Evolutionary conservation across 2,888 invertebrate genomes (phyloP), one percentile per base, ranked within the genome.

Genomic region (Eumerus sabulonum): DNA sequence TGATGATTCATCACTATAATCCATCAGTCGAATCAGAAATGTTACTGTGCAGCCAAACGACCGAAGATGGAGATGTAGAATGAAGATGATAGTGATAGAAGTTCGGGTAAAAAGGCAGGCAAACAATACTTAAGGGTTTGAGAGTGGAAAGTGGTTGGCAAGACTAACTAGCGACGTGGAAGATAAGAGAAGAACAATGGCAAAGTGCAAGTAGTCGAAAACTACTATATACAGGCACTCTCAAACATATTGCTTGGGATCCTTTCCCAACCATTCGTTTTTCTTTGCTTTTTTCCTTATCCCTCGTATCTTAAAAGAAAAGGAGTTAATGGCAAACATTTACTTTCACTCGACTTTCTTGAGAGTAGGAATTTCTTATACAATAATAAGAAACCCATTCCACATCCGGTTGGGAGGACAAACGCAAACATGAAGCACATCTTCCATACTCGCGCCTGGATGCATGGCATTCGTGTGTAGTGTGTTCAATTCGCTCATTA

Each of bases 1-100:
- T 68, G 77, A 79, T 79, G 77, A 79, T 79, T 79, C 77, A 79
- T 79, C 77, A 79, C 73, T 79, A 59, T 79, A 79, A 79, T 79
- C 73, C 68, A 79, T 79, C 77, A 79, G 73, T 73, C 53, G 77
- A 71, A 79, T 79, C 77, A 79, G 64, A 79, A 79, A 77, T 62
- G 16, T 53, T 76, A 35, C 48, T 53, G 38, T 50, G 40, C 47
- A 64, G n/a, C n/a, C n/a, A 27, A 27, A 2, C 27, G 27, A 7
- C 27, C n/a, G n/a, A n/a, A n/a, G n/a, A n/a, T n/a, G 27, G 27
- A 27, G 27, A 27, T 7, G 27, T 4, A 27, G 27, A 27, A 27
- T 27, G 7, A 27, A 27, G 27, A 53, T 56, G 57, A 44, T 48
- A 62, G 56, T 27, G 27, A 53, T 56, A 51, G 50, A 56, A 62